Evolutionary conservation across 92 coral and sea anemone genomes (phyloP).

Genomic region (Phenganax stokvisi): DNA sequence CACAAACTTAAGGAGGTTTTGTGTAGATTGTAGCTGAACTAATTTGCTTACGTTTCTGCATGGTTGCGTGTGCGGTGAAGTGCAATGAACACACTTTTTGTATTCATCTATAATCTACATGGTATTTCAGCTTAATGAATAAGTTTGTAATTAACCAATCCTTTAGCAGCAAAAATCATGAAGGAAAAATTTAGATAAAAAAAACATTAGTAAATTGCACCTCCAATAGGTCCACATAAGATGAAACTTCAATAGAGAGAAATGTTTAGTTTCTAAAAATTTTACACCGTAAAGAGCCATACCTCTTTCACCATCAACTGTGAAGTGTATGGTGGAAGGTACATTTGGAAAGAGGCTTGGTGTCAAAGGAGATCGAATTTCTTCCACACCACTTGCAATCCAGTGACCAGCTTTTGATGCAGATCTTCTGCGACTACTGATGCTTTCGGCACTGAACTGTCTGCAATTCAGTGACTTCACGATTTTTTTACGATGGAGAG

Average conservation of each 20-base stretch:
- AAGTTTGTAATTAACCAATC: neutral
- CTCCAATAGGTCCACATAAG: neutral
- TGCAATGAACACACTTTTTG: no score
- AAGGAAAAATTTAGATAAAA: neutral
- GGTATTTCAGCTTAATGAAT: no score
- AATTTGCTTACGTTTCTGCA: neutral
- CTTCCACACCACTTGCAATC: slow-evolving; percentile 52
- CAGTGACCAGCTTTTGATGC: slow-evolving; percentile 52
- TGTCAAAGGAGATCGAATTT: slow-evolving; percentile 58
- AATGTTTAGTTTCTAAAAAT: neutral
- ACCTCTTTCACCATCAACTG: slow-evolving; percentile 92
- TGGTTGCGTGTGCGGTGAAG: no score
- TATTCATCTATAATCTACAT: no score
- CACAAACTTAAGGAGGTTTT: neutral
- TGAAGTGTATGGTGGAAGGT: slow-evolving; percentile 70
- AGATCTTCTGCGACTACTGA: neutral
- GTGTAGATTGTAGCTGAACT: neutral
- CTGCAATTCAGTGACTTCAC: slow-evolving; percentile 22
- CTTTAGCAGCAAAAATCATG: neutral
- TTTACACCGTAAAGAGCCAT: neutral
- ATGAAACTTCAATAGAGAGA: neutral
- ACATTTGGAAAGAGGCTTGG: slow-evolving; percentile 72
- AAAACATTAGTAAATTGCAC: no score
- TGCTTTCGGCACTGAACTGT: slow-evolving; percentile 33
- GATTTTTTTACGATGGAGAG: slow-evolving; percentile 34